Evolutionary conservation across 2,797 vertebrate species (phyloP), one percentile per base, ranked within the genome.

Genomic region (Notamacropus eugenii): DNA sequence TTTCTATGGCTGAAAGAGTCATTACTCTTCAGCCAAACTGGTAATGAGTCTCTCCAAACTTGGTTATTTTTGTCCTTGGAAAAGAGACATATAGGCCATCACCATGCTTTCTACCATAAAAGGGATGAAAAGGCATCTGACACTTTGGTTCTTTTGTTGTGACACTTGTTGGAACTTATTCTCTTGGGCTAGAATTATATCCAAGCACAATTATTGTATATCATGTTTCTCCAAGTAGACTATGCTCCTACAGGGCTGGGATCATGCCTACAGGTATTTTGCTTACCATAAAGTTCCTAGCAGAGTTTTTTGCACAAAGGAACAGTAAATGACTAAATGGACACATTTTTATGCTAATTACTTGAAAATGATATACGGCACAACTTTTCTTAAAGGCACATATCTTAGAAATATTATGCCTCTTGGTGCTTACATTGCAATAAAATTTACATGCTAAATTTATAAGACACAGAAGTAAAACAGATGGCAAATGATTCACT

Each of bases 371-470:
- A 92, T 22, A 28, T 28, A 46, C 67, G 93, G 50, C 2, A 6
- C 54, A 28, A 5, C 93, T 95, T 92, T 95, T 82, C 16, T 74
- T 67, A 55, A 90, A 96, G 56, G n/a, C 91, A 91, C 54, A 91
- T 40, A 40, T 1, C 19, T 93, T 52, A 46, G 74, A 87, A 29
- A 55, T 74, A 46, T n/a, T 94, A 19, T 19, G 59, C 55, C 67
- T 95, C 55, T 90, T 82, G 40, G 90, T 90, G 58, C 62, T 55
- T 52, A 62, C 5, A 59, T 59, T 92, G 87, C 67, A 82, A 87
- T 87, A 87, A 87, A 87, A 87, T n/a, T 93, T 59, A 90, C 95
- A 94, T 54, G 50, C 57, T 40, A 62, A 55, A 50, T 93, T 57
- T 96, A 46, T 55, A 52, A 46, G 55, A 4, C 57, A n/a, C 4